Evolutionary conservation across 2,113 vertebrate genomes (phyloP), one percentile per base, ranked within the genome.

Genomic region (Ascaphus truei): DNA sequence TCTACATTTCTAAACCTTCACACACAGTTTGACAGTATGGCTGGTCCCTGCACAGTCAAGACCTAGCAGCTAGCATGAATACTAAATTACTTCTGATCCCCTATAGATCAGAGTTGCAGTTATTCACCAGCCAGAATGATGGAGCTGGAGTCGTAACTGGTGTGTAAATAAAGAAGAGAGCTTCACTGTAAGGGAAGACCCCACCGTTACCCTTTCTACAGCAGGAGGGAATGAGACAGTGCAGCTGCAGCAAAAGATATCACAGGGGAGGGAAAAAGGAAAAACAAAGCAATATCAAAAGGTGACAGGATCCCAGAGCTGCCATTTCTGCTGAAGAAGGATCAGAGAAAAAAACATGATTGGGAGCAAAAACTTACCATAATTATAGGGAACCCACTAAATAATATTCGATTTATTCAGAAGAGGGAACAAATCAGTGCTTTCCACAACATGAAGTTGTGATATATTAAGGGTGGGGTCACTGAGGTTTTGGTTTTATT

Each of bases 1-100:
- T 56, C 53, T 75, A 37, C 45, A 73, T 55, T 39, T 77, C 72
- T 65, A 80, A 79, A 72, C 10, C 30, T 65, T 30, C 61, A 34
- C 10, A 22, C 23, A 18, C 26, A 53, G 15, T 76, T 83, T 79
- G 22, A 64, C 30, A 56, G 31, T 20, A 43, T 29, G 16, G 43
- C 50, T 34, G 52, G 50, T 72, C 57, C 71, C 58, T 1, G 3
- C 9, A 62, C 15, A 68, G 34, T 51, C 23, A 72, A 76, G 5
- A 56, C 62, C 31, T 20, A 62, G 25, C 1, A 57, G 30, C 26
- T 77, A 27, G 56, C 15, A 57, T 16, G 5, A 79, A 71, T 36
- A 60, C 8, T 13, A 59, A 48, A 48, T 61, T 36, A 66, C 29
- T 47, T 59, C 22, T n/a, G 45, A 30, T 2, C 20, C 26, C 22